phyloP scores from a whole-genome alignment of 1,140 invertebrate genomes.

The Microplitis demolitor region DNA sequence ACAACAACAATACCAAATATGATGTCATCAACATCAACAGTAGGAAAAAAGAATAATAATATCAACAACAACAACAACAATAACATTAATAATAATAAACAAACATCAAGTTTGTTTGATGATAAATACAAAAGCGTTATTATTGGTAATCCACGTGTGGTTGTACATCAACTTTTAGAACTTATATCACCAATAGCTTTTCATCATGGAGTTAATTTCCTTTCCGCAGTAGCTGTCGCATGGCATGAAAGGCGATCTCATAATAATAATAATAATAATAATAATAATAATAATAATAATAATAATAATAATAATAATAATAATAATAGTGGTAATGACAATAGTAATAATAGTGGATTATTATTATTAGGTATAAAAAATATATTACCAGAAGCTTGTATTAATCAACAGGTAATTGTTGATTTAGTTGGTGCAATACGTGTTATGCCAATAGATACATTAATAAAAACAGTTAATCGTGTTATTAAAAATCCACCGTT shows the following conservation, averaged over 20 bases:
- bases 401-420: constrained; percentile 79
- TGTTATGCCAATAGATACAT: constrained; percentile 83
- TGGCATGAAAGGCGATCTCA: constrained; percentile 79
- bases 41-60: too few relatives aligned
- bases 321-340: background rate
- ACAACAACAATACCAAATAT: too few relatives aligned
- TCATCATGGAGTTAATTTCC: constrained; percentile 81
- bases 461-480: constrained; percentile 84
- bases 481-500: constrained; percentile 80
- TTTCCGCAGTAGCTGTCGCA: constrained; percentile 85
- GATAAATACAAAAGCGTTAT: constrained; percentile 61
- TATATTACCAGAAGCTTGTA: constrained; percentile 69
- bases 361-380: background rate
- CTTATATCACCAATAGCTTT: constrained; percentile 87
- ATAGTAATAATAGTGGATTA: background rate
- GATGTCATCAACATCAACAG: too few relatives aligned
- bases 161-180: constrained; percentile 81
- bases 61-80: too few relatives aligned
- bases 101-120: constrained; percentile 37
- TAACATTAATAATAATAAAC: too few relatives aligned
- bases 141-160: constrained; percentile 68
- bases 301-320: constrained; percentile 39
- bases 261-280: constrained; percentile 39
- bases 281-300: constrained; percentile 49
- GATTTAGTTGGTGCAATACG: constrained; percentile 80